These are phyloP conservation scores for Bucco capensis DNA, from an alignment of 2,113 vertebrate species.

Conservation along the genomic window DNA sequence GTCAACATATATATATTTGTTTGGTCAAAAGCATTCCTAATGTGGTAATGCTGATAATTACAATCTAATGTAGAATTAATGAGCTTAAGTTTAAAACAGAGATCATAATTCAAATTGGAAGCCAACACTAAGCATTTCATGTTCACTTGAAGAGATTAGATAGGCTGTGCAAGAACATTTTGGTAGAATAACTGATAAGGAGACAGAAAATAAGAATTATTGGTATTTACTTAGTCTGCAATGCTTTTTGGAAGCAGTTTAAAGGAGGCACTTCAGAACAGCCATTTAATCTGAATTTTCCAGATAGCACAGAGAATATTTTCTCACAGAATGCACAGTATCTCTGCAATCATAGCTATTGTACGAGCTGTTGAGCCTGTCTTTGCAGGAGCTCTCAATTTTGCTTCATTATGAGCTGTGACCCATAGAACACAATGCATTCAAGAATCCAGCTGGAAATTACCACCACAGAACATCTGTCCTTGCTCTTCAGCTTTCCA, in stretches of 20 bases:
- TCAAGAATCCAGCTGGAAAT: constrained; percentile 54
- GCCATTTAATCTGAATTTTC: constrained; percentile 61
- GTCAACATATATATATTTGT: neutral
- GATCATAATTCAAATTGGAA: constrained; percentile 57
- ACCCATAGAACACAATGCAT: neutral
- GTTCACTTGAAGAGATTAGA: constrained; percentile 59
- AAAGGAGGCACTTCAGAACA: constrained; percentile 57
- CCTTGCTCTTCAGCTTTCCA: neutral
- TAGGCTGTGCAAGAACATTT: constrained; percentile 33
- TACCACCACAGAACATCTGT: neutral
- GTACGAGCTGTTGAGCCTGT: neutral
- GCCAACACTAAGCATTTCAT: constrained; percentile 40
- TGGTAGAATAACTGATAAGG: constrained; percentile 56
- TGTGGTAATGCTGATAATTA: constrained; percentile 46
- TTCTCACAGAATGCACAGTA: constrained; percentile 34
- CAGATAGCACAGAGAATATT: constrained; percentile 49
- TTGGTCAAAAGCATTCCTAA: neutral
- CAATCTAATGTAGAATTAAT: constrained; percentile 23
- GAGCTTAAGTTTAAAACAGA: constrained; percentile 34
- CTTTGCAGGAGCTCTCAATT: constrained; percentile 35
- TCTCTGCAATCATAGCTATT: constrained; percentile 41
- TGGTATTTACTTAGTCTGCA: constrained; percentile 61
- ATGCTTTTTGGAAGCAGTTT: constrained; percentile 44
- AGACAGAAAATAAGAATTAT: constrained; percentile 62
- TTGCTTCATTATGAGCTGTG: constrained; percentile 35